Conservation (phyloP, 2,888 invertebrate species). For the Eucera pruinosa region DNA sequence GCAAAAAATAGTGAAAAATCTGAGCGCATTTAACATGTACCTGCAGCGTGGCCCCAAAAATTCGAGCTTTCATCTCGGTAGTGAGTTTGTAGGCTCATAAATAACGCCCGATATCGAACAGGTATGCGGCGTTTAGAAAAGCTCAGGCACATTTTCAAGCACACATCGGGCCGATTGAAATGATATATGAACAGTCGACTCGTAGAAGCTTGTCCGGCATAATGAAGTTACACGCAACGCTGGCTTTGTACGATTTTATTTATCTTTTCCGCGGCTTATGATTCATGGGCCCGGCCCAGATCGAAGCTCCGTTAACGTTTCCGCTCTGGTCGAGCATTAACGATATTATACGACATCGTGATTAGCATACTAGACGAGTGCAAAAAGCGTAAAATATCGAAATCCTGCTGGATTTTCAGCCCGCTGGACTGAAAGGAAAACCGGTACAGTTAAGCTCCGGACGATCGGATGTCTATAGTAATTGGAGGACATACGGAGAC, state of each 20-base stretch:
- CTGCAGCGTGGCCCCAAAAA: slow-evolving; percentile 1
- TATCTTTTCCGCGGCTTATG: slow-evolving; percentile 50
- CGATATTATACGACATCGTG: slow-evolving; percentile 48
- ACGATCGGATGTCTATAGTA: not conserved
- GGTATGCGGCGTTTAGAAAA: slow-evolving; percentile 35
- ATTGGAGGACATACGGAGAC: not conserved
- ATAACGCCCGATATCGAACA: slow-evolving; percentile 41
- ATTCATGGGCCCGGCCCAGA: slow-evolving; percentile 46
- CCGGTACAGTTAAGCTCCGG: not conserved
- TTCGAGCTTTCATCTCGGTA: slow-evolving; percentile 44
- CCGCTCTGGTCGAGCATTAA: slow-evolving; percentile 51
- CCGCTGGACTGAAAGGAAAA: slow-evolving; percentile 8
- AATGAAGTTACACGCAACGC: slow-evolving; percentile 57
- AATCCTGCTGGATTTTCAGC: slow-evolving; percentile 12
- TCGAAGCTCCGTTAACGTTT: slow-evolving; percentile 50
- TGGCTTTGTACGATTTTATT: slow-evolving; percentile 55
- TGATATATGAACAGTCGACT: slow-evolving; percentile 55
- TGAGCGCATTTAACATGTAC: too few species aligned
- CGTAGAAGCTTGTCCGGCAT: slow-evolving; percentile 50
- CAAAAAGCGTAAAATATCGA: slow-evolving; percentile 39
- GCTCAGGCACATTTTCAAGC: slow-evolving; percentile 41
- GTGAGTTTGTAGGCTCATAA: slow-evolving; percentile 36
- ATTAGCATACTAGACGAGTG: slow-evolving; percentile 52
- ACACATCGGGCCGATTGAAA: slow-evolving; percentile 45
- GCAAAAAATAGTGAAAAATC: too few species aligned